Percentiles rank a stretch among this genome's conserved stretches.
These are phyloP conservation scores for Gymnocephalus cernua DNA, from an alignment of 2,113 vertebrate genomes.

Conservation along the genomic window DNA sequence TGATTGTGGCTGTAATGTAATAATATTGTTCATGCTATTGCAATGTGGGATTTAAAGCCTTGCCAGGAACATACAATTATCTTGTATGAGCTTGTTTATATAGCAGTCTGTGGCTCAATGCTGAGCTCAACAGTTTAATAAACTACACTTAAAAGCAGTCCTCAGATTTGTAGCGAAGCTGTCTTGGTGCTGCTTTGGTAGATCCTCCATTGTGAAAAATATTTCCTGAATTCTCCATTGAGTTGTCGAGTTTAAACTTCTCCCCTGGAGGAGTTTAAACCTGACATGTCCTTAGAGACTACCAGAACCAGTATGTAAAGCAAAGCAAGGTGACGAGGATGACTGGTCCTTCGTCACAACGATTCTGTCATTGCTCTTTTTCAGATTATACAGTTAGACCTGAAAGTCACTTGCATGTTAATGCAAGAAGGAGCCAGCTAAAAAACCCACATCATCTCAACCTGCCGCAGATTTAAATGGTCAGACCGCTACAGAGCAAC, in stretches of 20 bases:
- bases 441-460: constrained; percentile 6
- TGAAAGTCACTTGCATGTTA: constrained; percentile 32
- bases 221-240: constrained; percentile 10
- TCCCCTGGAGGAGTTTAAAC: constrained; percentile 27
- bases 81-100: constrained; percentile 26
- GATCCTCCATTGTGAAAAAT: constrained; percentile 4
- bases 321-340: constrained; percentile 49
- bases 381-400: constrained; percentile 16
- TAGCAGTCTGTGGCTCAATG: constrained; percentile 3
- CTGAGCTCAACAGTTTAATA: constrained; percentile 4
- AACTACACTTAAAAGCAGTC: neutral
- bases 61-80: constrained; percentile 6
- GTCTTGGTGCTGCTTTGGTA: neutral
- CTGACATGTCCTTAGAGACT: constrained; percentile 40
- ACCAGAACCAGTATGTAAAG: constrained; percentile 30
- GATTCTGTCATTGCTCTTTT: constrained; percentile 27
- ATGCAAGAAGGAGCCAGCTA: constrained; percentile 16
- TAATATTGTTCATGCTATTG: constrained; percentile 19
- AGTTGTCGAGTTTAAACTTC: constrained; percentile 31
- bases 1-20: constrained; percentile 26
- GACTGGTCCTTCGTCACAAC: constrained; percentile 46
- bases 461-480: neutral
- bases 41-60: constrained; percentile 26
- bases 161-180: constrained; percentile 1
- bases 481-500: neutral